Base-by-base conservation (phyloP, 2,888 invertebrate species). In the Hofmannophila pseudospretella region DNA sequence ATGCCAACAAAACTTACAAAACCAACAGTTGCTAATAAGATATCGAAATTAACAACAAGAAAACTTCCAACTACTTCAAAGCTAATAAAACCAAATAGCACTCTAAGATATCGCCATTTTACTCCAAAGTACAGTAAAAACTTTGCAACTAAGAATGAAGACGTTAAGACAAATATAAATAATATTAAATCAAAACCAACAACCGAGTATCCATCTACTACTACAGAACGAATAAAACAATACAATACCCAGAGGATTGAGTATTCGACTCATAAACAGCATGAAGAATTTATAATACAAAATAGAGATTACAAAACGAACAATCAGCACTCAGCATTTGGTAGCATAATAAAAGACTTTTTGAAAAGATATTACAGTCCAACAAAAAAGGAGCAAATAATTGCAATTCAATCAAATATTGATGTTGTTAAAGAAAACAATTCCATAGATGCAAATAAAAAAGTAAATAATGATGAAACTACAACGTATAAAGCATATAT, bases 361-460 rank as follows among this genome's bases (percentile, higher is more conserved):
- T 16, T 16, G 16, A 5, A 4, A 16, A 3, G 5, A 16, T 4
- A 16, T 3, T 5, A 16, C 16, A 16, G 5, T 16, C 5, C 16
- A 3, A 16, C 5, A 16, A 16, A 16, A 5, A 5, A 16, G 3
- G 5, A 16, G 16, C 16, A 16, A 16, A 16, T 16, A 16, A 16
- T 4, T 23, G n/a, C 8, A 4, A 5, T n/a, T n/a, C 7, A 23
- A n/a, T 2, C 23, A n/a, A n/a, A 23, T 23, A n/a, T n/a, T 4
- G n/a, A n/a, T 23, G 23, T 23, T n/a, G 7, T 23, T 1, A n/a
- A n/a, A n/a, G 25, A 34, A 28, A 26, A 20, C 10, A 7, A 30
- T 10, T 19, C 8, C 4, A 30, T 19, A 30, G 12, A 31, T 39
- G 23, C 7, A 43, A 10, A 14, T 27, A 5, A 19, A 33, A 40